Evolutionary conservation across 2,888 invertebrate species (phyloP).

Genomic region (Drosophila lutescens): DNA sequence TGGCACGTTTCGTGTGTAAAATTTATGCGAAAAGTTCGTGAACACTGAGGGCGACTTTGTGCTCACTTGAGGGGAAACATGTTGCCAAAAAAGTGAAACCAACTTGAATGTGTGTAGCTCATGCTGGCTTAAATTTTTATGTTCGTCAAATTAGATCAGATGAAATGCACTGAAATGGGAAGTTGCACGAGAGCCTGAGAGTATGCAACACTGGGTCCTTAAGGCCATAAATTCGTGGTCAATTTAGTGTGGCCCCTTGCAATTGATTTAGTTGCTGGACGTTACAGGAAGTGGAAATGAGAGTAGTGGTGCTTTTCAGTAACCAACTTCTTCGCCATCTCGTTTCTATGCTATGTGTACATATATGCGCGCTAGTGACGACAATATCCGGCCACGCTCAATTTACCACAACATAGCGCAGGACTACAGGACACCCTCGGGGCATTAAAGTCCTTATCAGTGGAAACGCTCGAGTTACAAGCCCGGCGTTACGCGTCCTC

Average conservation of each 20-base stretch:
- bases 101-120: conserved; percentile 20
- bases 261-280: conserved; percentile 7
- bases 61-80: conserved; percentile 30
- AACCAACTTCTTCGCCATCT: not conserved
- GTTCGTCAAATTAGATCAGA: conserved; percentile 28
- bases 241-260: not conserved
- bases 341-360: not conserved
- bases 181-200: conserved; percentile 50
- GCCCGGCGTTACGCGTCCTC: conserved; percentile 36
- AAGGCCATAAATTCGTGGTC: not conserved
- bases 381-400: conserved; percentile 70
- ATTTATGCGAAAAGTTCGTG: conserved; percentile 74
- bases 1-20: conserved; percentile 44
- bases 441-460: conserved; percentile 74
- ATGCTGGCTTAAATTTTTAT: conserved; percentile 11
- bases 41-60: conserved; percentile 35
- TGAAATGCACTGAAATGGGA: not conserved
- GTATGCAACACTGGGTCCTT: conserved; percentile 51
- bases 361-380: conserved; percentile 29
- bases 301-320: conserved; percentile 1
- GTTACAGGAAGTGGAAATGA: conserved; percentile 21
- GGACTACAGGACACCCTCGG: conserved; percentile 11
- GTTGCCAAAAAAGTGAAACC: conserved; percentile 31
- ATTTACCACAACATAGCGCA: conserved; percentile 58
- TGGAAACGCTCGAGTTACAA: conserved; percentile 64